Percentiles rank a stretch among this genome's conserved stretches.
These are phyloP conservation scores for Micromesistius poutassou DNA, from an alignment of 2,797 vertebrate species.

Conservation along the genomic window DNA sequence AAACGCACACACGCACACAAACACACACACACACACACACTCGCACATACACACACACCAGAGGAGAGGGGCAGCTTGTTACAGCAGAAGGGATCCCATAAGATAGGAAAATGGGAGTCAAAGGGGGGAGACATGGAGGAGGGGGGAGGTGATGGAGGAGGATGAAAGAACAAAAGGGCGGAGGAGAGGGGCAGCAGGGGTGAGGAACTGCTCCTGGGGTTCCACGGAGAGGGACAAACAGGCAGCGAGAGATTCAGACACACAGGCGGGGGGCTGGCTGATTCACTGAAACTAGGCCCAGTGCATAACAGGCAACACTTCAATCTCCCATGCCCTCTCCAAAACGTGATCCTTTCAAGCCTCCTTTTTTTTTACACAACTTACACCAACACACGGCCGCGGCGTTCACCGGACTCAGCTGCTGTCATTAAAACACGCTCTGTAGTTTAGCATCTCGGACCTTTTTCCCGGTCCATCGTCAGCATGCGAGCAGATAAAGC, in stretches of 20 bases:
- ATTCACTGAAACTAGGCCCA: too few species aligned
- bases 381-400: not conserved
- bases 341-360: not conserved
- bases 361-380: not conserved
- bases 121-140: too few species aligned
- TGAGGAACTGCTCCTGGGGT: not conserved
- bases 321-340: not conserved
- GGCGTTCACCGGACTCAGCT: not conserved
- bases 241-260: not conserved
- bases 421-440: not conserved
- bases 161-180: not conserved
- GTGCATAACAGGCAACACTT: not conserved
- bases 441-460: not conserved
- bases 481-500: not conserved
- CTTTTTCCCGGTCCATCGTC: not conserved
- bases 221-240: slow-evolving; percentile 2
- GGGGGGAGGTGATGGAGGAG: not conserved
- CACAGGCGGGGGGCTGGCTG: too few species aligned
- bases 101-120: too few species aligned
- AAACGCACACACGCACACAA: too few species aligned
- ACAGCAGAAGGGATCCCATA: too few species aligned
- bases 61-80: too few species aligned
- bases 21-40: not conserved
- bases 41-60: not conserved
- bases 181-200: not conserved